A percentile compares a stretch with the other conserved stretches of the same genome.
Evolutionary conservation across 2,113 vertebrate genomes (phyloP).

Genomic region (Epinephelus lanceolatus): DNA sequence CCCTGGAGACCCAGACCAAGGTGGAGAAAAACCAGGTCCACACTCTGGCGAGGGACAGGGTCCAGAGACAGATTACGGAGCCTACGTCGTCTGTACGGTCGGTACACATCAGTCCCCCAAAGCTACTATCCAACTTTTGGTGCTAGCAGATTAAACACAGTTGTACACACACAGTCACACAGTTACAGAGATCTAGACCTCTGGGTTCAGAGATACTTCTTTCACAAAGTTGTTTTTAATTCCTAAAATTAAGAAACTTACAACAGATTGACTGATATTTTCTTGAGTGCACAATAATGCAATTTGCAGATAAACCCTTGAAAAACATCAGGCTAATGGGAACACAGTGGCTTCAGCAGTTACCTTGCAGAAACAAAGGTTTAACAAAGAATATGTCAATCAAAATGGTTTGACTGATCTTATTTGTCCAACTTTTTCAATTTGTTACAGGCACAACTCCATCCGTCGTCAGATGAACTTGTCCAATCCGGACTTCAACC

Average conservation of each 20-base stretch:
- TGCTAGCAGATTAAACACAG: constrained; percentile 4
- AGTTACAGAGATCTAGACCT: background rate
- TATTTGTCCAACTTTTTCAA: constrained; percentile 23
- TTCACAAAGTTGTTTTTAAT: background rate
- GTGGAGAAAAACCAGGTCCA: constrained; percentile 89
- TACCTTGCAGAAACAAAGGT: background rate
- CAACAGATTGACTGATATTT: too few relatives aligned
- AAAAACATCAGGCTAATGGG: background rate
- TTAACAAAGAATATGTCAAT: background rate
- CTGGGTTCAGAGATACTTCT: constrained; percentile 2
- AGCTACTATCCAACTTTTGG: constrained; percentile 4
- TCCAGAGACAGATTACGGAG: constrained; percentile 95
- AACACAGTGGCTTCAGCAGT: background rate
- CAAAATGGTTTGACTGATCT: background rate
- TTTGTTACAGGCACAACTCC: constrained; percentile 92
- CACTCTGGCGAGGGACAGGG: constrained; percentile 83
- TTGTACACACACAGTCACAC: background rate
- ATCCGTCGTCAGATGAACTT: constrained; percentile 96
- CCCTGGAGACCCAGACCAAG: constrained; percentile 88
- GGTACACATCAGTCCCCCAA: constrained; percentile 67
- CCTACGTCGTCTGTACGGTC: constrained; percentile 93
- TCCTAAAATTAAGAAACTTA: too few relatives aligned
- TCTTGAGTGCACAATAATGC: too few relatives aligned
- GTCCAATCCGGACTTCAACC: constrained; percentile 96
- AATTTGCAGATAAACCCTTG: too few relatives aligned